phyloP scores from a whole-genome alignment of 2,888 invertebrate genomes.

The Miltochrista miniata region DNA sequence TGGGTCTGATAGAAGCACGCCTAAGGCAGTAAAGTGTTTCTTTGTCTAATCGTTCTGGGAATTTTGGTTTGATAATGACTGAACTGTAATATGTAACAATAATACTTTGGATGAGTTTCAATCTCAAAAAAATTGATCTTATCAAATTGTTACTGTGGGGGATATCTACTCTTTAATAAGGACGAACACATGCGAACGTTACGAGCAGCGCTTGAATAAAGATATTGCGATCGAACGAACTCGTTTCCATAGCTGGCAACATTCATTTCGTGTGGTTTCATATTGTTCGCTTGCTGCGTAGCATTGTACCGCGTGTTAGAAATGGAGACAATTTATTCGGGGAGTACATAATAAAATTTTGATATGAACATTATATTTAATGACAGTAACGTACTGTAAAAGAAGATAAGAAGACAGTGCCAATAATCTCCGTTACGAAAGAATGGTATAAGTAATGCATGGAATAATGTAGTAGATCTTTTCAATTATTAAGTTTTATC shows the following conservation, averaged over 20 bases:
- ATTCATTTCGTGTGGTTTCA: constrained; percentile 39
- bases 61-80: no score
- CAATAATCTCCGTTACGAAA: no score
- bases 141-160: not conserved
- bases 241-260: constrained; percentile 35
- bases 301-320: constrained; percentile 30
- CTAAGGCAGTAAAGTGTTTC: no score
- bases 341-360: constrained; percentile 21
- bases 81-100: no score
- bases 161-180: constrained; percentile 30
- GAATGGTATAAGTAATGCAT: no score
- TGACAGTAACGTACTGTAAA: no score
- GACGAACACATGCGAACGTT: constrained; percentile 31
- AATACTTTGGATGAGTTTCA: no score
- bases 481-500: no score
- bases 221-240: constrained; percentile 39
- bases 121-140: constrained; percentile 16
- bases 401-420: no score
- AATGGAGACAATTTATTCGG: constrained; percentile 35
- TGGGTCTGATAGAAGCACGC: no score
- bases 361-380: constrained; percentile 11
- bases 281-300: constrained; percentile 25
- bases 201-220: constrained; percentile 37
- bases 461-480: no score
- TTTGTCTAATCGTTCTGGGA: no score